Base-by-base conservation (phyloP, 30 jellyfish, hydroid and myxozoan species). In the Aurelia aurita region DNA sequence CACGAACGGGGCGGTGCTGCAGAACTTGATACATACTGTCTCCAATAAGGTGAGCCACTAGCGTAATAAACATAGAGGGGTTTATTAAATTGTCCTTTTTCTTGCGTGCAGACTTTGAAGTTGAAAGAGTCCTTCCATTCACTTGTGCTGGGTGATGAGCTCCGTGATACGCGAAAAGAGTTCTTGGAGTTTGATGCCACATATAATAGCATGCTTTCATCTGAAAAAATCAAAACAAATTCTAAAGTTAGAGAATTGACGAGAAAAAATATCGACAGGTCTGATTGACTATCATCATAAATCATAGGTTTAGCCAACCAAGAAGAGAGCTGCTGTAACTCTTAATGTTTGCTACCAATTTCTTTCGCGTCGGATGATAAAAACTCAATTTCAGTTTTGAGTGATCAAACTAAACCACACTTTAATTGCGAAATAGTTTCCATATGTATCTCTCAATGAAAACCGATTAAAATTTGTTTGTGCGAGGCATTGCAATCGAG, bases 1-100 rank as follows among this genome's bases (percentile, higher is more conserved):
- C 73, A 73, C 2, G 98, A 54, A 13, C 94, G 87, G 31, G 98
- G 98, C 19, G 97, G 97, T 5, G 66, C 54, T 15, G 95, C 20
- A 0, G 94, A 74, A 5, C 84, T 83, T 18, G 98, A 80, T 1
- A 92, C 92, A 54, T 86, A 92, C 72, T 92, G 98, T 53, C 98
- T 92, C 98, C 98, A 92, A 79, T 92, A 92, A 2, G 98, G 98
- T 3, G 98, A 92, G 5, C 97, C 98, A 68, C 89, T 85, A 2
- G 97, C 96, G 71, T 79, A 92, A 86, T 76, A 92, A 44, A 92
- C 97, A 57, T 76, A 92, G 13, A 92, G 59, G 11, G 97, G 94
- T 25, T 57, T 71, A 44, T 63, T 80, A 58, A 79, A 92, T 21
- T 81, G 91, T 20, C 96, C 97, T 21, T 51, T 53, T 39, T 93